Evolutionary conservation across 2,113 vertebrate genomes (phyloP), one percentile per base, ranked within the genome.

Genomic region (Nanorana parkeri): DNA sequence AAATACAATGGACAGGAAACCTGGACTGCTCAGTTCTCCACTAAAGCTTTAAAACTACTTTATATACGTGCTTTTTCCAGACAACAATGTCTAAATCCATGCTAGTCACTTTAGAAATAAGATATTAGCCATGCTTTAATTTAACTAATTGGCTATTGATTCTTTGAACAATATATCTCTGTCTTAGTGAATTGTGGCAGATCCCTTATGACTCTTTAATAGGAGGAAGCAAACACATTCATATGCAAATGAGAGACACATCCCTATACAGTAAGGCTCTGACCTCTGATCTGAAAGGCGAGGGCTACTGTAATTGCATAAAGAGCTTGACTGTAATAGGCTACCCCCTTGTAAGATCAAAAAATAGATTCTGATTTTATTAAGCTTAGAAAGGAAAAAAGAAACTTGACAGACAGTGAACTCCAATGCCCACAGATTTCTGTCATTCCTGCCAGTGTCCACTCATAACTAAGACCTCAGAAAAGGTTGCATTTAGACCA

Each of bases 71-170:
- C 66, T 81, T 56, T 54, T 20, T 41, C 28, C 47, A 81, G 60
- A 75, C 52, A 81, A 81, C 28, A 75, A 55, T 81, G 60, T 65
- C 69, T 61, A 66, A 55, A 75, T 81, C 75, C 61, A 81, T 81
- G n/a, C 60, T 67, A 47, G 61, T 74, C 69, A 81, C 79, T 81
- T 81, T 73, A 73, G 69, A 72, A 81, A 74, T 41, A 67, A 66
- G 51, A 74, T 75, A 81, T 81, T 81, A 74, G 69, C 80, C 20
- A 41, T 75, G 80, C 52, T 74, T 81, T 81, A 56, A 75, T 67
- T 81, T 81, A 29, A 66, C 60, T 75, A 81, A 81, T 74, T 81
- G 79, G 69, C 61, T 81, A 81, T 81, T 81, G 69, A 81, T 81
- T 81, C 17, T 21, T 21, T 65, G 71, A 75, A 75, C 69, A 74